Evolutionary conservation across 2,113 vertebrate genomes (phyloP).

Genomic region (Echinops telfairi): DNA sequence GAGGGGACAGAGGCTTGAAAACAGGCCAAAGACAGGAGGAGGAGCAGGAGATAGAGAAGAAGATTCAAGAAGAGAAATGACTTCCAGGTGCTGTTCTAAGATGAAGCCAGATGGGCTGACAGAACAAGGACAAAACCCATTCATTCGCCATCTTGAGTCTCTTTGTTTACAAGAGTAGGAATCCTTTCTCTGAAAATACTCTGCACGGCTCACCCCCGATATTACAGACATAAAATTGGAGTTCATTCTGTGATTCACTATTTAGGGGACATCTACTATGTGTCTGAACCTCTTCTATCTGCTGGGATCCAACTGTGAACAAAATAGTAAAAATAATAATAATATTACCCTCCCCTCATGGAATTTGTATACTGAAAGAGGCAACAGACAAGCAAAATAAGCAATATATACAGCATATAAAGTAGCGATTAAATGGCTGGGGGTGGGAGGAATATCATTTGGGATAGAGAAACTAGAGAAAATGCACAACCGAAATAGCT

Average conservation of each 20-base stretch:
- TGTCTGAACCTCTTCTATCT: neutral
- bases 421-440: neutral
- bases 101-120: neutral
- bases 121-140: neutral
- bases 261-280: neutral
- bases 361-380: neutral
- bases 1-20: neutral
- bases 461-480: constrained; percentile 13
- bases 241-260: neutral
- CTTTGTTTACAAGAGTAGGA: neutral
- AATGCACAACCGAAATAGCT: neutral
- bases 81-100: neutral
- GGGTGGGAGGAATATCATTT: neutral
- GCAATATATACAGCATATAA: neutral
- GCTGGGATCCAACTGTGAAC: neutral
- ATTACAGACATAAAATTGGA: neutral
- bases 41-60: neutral
- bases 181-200: neutral
- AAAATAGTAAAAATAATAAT: neutral
- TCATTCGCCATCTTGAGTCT: neutral
- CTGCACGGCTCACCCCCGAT: neutral
- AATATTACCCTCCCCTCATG: neutral
- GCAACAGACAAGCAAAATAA: constrained; percentile 18
- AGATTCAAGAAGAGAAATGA: neutral
- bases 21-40: neutral